Conservation (phyloP, 2,113 vertebrate species). For the Eira barbara region DNA sequence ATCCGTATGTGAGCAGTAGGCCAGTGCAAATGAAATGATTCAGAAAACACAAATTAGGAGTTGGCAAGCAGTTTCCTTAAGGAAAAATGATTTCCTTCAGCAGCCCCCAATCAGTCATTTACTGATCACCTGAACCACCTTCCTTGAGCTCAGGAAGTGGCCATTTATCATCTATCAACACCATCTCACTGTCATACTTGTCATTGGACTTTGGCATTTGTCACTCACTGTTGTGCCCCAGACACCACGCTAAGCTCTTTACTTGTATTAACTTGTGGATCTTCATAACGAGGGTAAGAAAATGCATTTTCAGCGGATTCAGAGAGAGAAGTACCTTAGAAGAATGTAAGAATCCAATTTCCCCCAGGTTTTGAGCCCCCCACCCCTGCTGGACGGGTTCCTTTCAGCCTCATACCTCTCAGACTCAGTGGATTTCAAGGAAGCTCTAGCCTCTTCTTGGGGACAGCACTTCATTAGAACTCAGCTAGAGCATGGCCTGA, state of each 20-base stretch:
- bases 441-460: conserved; percentile 24
- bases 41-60: background rate
- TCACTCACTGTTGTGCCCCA: background rate
- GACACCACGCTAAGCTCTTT: background rate
- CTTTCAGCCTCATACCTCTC: background rate
- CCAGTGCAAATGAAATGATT: background rate
- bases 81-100: background rate
- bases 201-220: background rate
- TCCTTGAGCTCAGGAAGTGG: background rate
- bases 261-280: background rate
- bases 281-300: background rate
- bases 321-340: background rate
- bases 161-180: background rate
- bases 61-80: background rate
- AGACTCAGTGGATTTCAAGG: background rate
- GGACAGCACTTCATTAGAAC: background rate
- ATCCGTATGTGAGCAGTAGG: background rate
- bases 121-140: background rate
- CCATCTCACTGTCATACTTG: background rate
- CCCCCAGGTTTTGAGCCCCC: background rate
- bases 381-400: fast-evolving
- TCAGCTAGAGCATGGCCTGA: conserved; percentile 16
- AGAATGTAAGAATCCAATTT: background rate
- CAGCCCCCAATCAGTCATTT: background rate
- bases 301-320: background rate